Percentiles rank a stretch among this genome's conserved stretches.
phyloP scores from a whole-genome alignment of 2,113 vertebrate species.

The Lepus europaeus region DNA sequence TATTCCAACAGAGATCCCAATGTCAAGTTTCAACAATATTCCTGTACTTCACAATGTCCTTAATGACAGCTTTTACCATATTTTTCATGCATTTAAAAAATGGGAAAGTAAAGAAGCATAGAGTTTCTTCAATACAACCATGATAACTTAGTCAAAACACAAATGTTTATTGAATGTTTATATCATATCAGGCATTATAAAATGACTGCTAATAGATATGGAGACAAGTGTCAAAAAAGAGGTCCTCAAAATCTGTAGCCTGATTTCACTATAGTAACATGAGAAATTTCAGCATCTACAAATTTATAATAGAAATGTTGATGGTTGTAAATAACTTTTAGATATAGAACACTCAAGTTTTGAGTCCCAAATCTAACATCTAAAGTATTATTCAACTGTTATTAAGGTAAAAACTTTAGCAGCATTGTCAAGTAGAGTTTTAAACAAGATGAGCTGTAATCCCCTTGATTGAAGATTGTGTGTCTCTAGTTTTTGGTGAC shows the following conservation, averaged over 20 bases:
- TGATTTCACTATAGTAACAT: neutral
- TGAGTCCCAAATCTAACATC: neutral
- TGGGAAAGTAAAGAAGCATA: neutral
- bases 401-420: neutral
- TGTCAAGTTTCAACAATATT: neutral
- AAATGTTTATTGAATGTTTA: neutral
- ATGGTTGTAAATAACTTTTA: neutral
- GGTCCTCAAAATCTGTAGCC: neutral
- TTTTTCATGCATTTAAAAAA: constrained; percentile 13
- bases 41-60: neutral
- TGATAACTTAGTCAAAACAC: neutral
- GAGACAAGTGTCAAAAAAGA: neutral
- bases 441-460: neutral
- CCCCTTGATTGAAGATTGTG: neutral
- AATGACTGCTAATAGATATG: neutral
- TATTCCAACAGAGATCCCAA: neutral
- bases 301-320: neutral
- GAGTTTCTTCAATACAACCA: neutral
- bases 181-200: neutral
- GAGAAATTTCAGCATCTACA: neutral
- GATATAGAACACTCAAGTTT: neutral
- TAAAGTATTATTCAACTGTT: neutral
- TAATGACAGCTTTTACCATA: neutral
- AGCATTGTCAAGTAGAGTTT: neutral
- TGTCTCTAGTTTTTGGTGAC: neutral